Percentiles rank a stretch among this genome's conserved stretches.
phyloP scores from a whole-genome alignment of 2,797 vertebrate genomes.

The Gymnothorax javanicus region DNA sequence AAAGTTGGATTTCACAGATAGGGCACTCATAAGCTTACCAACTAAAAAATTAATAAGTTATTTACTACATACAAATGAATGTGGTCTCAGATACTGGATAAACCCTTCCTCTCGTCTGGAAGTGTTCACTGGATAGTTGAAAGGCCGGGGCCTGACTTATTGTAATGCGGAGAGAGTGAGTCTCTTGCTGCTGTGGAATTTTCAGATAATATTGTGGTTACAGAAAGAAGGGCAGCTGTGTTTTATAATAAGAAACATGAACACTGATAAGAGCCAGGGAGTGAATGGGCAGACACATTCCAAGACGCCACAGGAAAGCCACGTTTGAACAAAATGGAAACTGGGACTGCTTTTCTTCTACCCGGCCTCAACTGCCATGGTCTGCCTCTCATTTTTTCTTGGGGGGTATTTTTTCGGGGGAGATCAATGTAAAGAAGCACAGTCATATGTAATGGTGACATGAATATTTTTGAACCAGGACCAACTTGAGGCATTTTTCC shows the following conservation, averaged over 20 bases:
- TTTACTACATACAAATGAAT: background rate
- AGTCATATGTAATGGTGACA: background rate
- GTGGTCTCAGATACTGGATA: constrained; percentile 23
- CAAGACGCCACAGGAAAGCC: constrained; percentile 34
- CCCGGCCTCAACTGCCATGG: background rate
- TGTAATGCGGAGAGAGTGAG: constrained; percentile 31
- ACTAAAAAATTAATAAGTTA: background rate
- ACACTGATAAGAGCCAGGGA: constrained; percentile 65
- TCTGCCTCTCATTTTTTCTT: background rate
- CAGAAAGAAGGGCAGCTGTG: constrained; percentile 44
- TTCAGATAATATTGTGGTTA: constrained; percentile 31
- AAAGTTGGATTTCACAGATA: background rate
- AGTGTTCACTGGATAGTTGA: background rate
- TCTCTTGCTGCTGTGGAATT: constrained; percentile 28
- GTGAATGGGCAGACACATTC: constrained; percentile 27
- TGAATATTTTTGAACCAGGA: background rate
- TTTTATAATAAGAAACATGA: constrained; percentile 63
- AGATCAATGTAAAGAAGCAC: background rate
- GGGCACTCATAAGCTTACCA: background rate
- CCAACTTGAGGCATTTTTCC: too few relatives aligned
- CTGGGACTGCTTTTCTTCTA: background rate
- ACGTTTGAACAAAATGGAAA: constrained; percentile 39
- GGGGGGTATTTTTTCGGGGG: too few relatives aligned
- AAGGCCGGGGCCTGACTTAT: constrained; percentile 4
- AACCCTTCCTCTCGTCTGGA: background rate